Evolutionary conservation across 2,113 vertebrate species (phyloP).

Genomic region (Phasianus colchicus): DNA sequence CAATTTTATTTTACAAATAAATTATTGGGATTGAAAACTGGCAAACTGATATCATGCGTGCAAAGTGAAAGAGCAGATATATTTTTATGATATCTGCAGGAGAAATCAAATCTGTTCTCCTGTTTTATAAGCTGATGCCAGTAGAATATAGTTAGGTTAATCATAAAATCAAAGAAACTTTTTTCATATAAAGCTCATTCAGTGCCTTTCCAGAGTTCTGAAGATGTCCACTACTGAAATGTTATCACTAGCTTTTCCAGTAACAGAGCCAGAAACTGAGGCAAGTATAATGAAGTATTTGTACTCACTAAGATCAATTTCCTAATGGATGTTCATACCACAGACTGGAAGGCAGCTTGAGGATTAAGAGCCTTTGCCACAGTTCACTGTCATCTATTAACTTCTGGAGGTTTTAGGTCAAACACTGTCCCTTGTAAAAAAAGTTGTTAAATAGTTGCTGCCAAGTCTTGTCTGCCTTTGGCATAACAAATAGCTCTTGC

Average conservation of each 20-base stretch:
- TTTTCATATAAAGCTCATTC: neutral
- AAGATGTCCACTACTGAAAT: neutral
- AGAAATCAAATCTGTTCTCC: neutral
- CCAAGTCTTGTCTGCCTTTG: neutral
- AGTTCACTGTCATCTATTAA: neutral
- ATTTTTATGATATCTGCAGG: neutral
- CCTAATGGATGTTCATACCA: neutral
- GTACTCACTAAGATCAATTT: neutral
- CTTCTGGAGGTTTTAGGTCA: neutral
- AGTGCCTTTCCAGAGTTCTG: neutral
- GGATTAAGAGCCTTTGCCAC: neutral
- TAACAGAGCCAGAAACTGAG: neutral
- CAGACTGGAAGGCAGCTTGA: neutral
- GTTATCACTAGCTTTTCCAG: too few relatives aligned
- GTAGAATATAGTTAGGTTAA: neutral
- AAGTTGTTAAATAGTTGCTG: neutral
- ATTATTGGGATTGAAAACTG: neutral
- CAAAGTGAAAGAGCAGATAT: neutral
- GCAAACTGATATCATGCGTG: accelerated
- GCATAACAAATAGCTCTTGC: neutral
- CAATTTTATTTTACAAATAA: neutral
- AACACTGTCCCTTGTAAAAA: neutral
- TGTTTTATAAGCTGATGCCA: neutral
- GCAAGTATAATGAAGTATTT: neutral
- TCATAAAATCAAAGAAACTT: neutral